Base-by-base conservation (phyloP, 2,888 invertebrate species). In the Pseudeuparius sepicola region DNA sequence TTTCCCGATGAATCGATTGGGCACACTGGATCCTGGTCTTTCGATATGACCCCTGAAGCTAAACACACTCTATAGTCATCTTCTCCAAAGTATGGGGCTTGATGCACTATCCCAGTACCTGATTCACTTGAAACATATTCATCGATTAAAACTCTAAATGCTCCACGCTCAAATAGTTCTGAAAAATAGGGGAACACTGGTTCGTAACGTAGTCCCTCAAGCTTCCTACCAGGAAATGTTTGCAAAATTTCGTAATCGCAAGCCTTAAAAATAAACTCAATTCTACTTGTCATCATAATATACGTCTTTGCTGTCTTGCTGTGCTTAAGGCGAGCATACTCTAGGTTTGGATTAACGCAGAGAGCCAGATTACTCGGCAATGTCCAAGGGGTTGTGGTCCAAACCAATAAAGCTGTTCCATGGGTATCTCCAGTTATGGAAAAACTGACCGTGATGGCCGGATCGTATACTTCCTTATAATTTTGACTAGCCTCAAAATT, bases 341-440 rank as follows among this genome's bases (percentile, higher is more conserved):
- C n/a, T n/a, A n/a, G n/a, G n/a, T n/a, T n/a, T n/a, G 89, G 78
- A 65, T 93, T 81, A 12, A 93, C 89, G 64, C 89, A 90, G 2
- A 90, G 71, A 1, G 89, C 76, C 47, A 90, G 61, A 62, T 96
- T 96, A 49, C 89, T 89, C 1, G 94, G 94, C 40, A 96, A 65
- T 13, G 94, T 96, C 94, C 94, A 96, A 0, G 94, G 94, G 10
- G 94, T 96, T 5, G 94, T 94, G 1, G 94, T 96, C 94, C 94
- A 96, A 2, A 87, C 88, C 4, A 92, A 64, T 33, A 90, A 56
- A n/a, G 71, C 68, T 14, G 73, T 75, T 15, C 56, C 54, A 0
- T 70, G 67, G 18, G 77, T 76, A 41, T 78, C 71, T 12, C 17
- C 15, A 14, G 73, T 56, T 25, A 90, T 67, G n/a, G 85, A 85